Base-by-base conservation (phyloP, 1,140 invertebrate species). In the Alviniconcha marisindica region DNA sequence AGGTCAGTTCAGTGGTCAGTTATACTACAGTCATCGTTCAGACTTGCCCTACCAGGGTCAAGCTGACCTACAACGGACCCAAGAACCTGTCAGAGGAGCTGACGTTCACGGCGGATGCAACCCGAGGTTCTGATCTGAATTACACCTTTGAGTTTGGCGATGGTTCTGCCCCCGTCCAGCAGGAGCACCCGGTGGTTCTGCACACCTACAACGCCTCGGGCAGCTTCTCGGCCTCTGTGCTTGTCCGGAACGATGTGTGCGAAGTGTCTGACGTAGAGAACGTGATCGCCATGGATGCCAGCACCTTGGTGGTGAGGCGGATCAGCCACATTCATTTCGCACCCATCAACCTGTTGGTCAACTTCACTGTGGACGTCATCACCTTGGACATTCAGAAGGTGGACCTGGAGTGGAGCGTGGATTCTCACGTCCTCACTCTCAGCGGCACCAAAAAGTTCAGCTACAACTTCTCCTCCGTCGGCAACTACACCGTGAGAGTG, bases 161-260 rank as follows among this genome's bases (percentile, higher is more conserved):
- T 82, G 83, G 82, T 3, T 73, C 56, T 80, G 48, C 40, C 40
- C 77, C 81, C 31, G 66, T 48, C 71, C 33, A 56, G 0, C 73
- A 77, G 73, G 18, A 33, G 18, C 31, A 14, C 12, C 18, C 31
- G 4, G 56, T 38, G 33, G 85, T 86, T 33, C 63, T 76, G 0
- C 77, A 83, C 66, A 82, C 60, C 4, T 90, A 87, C 69, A 74
- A 44, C 10, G 31, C 31, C 2, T 77, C 86, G 18, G 84, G 84
- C 38, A 36, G 14, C 7, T 87, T 88, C 44, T 73, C 69, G 24
- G 84, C 89, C 10, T 66, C 28, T 12, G 81, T 91, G 10, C 85
- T 83, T 60, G 88, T 88, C 12, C 82, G 63, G 31, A 91, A 91
- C 83, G 54, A 86, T 77, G 84, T 91, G 33, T 87, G 86, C 63